Percentiles rank a stretch among this genome's conserved stretches.
These are phyloP conservation scores for Calameuta pallipes DNA, from an alignment of 2,888 invertebrate species.

Conservation along the genomic window DNA sequence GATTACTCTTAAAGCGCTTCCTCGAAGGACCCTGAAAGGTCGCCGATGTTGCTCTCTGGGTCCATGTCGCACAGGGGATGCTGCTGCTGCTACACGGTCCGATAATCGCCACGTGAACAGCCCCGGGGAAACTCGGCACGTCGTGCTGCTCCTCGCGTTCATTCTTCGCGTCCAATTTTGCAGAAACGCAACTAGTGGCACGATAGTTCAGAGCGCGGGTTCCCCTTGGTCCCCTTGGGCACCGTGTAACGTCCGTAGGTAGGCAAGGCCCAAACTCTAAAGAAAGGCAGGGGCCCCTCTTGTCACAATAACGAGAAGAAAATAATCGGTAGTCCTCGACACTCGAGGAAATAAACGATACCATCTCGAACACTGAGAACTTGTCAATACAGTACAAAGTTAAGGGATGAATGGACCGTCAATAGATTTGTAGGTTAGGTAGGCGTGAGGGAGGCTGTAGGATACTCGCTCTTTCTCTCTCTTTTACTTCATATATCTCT, in stretches of 20 bases:
- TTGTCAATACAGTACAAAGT: constrained; percentile 42
- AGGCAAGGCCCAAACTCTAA: no score
- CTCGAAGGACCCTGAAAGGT: no score
- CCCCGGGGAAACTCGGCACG: no score
- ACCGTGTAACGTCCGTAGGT: no score
- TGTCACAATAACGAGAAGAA: constrained; percentile 22
- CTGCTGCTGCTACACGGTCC: constrained; percentile 7
- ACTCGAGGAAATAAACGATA: constrained; percentile 55
- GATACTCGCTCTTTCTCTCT: constrained; percentile 8
- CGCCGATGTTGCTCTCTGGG: no score
- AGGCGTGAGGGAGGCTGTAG: constrained; percentile 6
- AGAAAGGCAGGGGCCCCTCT: neutral
- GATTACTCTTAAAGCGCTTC: no score
- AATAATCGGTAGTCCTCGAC: constrained; percentile 43
- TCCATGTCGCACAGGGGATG: constrained; percentile 13
- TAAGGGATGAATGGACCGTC: constrained; percentile 10
- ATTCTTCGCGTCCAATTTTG: constrained; percentile 50
- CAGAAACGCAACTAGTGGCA: constrained; percentile 45
- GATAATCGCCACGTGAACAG: constrained; percentile 9
- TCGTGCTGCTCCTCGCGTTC: constrained; percentile 17
- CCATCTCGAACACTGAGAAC: constrained; percentile 43
- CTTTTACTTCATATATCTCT: neutral
- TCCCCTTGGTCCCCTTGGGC: no score
- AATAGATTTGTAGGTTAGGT: constrained; percentile 18
- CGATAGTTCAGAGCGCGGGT: no score